Conservation (phyloP, 2,113 vertebrate species). For the Thalassarche chlororhynchos region DNA sequence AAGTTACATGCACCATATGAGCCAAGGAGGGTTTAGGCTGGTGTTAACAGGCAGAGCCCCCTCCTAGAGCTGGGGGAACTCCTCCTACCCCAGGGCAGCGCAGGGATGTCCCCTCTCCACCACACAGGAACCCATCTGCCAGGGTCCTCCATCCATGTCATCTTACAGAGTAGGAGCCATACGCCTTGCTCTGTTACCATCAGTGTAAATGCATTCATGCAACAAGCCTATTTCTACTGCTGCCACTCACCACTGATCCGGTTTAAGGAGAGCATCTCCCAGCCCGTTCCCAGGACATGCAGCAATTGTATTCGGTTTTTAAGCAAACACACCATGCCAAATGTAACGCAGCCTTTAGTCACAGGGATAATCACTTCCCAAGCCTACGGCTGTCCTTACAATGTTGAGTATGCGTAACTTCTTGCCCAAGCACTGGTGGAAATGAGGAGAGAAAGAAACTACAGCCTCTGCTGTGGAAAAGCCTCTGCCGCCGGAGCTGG, state of each 20-base stretch:
- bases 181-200: fast-evolving
- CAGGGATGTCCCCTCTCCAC: not conserved
- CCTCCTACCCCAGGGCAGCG: not conserved
- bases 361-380: not conserved
- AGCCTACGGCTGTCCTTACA: not conserved
- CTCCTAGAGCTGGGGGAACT: not conserved
- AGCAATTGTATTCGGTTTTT: fast-evolving
- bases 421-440: not conserved
- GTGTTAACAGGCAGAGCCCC: not conserved
- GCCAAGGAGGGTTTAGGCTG: not conserved
- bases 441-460: not conserved
- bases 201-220: not conserved
- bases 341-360: not conserved
- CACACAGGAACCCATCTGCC: not conserved
- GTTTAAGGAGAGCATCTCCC: not conserved
- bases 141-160: not conserved
- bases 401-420: fast-evolving
- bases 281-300: not conserved
- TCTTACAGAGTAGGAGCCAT: not conserved
- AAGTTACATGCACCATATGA: fast-evolving
- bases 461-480: not conserved
- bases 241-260: fast-evolving
- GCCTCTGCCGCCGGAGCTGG: not conserved
- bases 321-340: not conserved
- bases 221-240: not conserved